These are phyloP conservation scores for Martes martes DNA, from an alignment of 2,113 vertebrate species.

Conservation along the genomic window DNA sequence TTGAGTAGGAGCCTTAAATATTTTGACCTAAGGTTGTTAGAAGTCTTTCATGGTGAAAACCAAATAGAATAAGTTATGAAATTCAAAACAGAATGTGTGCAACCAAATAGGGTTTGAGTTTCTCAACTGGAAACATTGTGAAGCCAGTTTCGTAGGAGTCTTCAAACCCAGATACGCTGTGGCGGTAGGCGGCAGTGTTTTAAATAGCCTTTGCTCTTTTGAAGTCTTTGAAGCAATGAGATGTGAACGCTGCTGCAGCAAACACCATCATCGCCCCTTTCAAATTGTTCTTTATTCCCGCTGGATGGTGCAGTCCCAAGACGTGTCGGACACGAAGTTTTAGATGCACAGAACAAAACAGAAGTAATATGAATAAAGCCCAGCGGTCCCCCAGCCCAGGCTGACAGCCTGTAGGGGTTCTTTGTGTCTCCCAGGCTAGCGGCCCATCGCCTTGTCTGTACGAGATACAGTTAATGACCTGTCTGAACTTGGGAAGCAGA, in stretches of 20 bases:
- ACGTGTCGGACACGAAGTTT: neutral
- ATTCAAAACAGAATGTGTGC: neutral
- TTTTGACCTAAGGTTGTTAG: constrained; percentile 5
- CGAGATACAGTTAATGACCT: neutral
- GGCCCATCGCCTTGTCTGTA: neutral
- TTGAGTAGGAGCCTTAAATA: neutral
- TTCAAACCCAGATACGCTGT: neutral
- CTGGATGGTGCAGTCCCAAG: neutral
- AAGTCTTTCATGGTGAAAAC: constrained; percentile 3
- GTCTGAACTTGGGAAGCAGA: neutral
- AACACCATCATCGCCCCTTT: neutral
- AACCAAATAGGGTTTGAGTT: neutral
- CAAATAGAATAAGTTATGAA: neutral
- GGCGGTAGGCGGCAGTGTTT: neutral
- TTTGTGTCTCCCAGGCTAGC: neutral
- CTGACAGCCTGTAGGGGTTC: fast-evolving
- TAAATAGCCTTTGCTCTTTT: neutral
- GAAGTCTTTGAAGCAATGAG: neutral
- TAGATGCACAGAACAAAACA: neutral
- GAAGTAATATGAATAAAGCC: neutral
- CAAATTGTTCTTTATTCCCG: neutral
- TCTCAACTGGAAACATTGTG: neutral
- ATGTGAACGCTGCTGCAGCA: fast-evolving
- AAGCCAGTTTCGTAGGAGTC: neutral
- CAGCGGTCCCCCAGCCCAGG: neutral